Percentiles rank a stretch among this genome's conserved stretches.
Evolutionary conservation across 1,140 invertebrate genomes (phyloP).

Genomic region (Triops cancriformis): DNA sequence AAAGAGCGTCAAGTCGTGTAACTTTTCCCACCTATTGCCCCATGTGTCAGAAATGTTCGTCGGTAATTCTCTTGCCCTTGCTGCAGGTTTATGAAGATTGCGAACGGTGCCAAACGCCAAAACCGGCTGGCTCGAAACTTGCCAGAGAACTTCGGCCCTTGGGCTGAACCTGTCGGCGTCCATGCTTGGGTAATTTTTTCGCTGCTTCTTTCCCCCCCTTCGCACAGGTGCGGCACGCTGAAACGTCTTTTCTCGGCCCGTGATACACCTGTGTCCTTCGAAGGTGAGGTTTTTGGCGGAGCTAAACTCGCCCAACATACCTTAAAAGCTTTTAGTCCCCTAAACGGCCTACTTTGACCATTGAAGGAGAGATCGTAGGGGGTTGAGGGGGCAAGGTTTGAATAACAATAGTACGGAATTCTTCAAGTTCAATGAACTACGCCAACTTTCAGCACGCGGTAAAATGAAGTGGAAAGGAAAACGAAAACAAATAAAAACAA

Average conservation of each 20-base stretch:
- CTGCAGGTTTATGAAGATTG: background rate
- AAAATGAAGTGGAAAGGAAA: too few relatives aligned
- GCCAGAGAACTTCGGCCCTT: background rate
- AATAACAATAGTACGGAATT: background rate
- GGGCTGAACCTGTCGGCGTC: slow-evolving; percentile 1
- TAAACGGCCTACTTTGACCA: background rate
- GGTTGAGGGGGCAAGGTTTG: background rate
- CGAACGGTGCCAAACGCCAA: background rate
- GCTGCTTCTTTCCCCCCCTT: background rate
- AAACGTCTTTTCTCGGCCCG: background rate
- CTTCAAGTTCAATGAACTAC: background rate
- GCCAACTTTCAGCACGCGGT: too few relatives aligned
- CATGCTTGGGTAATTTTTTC: slow-evolving; percentile 14
- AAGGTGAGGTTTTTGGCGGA: background rate
- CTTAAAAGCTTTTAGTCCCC: background rate
- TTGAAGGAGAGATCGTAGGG: background rate
- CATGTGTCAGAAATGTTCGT: too few relatives aligned
- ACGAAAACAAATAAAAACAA: too few relatives aligned
- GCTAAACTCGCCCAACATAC: background rate
- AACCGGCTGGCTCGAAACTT: background rate
- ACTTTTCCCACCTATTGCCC: too few relatives aligned
- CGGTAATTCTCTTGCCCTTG: background rate
- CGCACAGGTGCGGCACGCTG: background rate
- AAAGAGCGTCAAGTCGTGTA: too few relatives aligned
- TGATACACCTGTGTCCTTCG: background rate